Percentiles rank a stretch among this genome's conserved stretches.
phyloP scores from a whole-genome alignment of 2,888 invertebrate species.

The Morpho deidamia region DNA sequence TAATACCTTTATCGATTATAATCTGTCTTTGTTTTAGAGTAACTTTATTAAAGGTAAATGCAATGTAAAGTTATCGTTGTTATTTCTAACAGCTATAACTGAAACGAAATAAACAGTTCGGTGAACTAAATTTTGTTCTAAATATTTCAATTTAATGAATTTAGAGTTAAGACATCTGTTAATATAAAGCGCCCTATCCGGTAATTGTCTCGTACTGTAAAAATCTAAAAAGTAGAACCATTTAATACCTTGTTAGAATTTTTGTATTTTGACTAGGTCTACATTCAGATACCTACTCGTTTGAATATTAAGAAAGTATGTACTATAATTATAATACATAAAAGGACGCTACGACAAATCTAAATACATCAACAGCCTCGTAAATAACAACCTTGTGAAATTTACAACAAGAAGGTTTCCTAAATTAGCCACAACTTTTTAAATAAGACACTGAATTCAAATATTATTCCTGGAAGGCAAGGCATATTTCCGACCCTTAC shows the following conservation, averaged over 20 bases:
- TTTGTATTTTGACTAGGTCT: not conserved
- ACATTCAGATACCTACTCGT: not conserved
- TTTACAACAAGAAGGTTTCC: constrained; percentile 41
- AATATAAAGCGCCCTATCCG: no score
- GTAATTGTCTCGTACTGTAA: no score
- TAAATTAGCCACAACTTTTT: constrained; percentile 60
- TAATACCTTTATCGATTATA: no score
- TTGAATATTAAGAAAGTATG: not conserved
- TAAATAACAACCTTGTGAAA: constrained; percentile 54
- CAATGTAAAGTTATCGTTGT: no score
- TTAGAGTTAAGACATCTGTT: no score
- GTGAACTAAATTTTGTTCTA: no score
- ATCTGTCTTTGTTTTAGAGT: no score
- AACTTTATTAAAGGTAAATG: no score
- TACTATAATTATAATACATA: constrained; percentile 22
- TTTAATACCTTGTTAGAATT: not conserved
- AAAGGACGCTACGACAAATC: constrained; percentile 25
- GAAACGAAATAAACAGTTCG: no score
- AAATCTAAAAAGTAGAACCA: not conserved
- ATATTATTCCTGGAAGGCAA: constrained; percentile 46
- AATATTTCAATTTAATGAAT: no score
- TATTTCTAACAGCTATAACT: no score
- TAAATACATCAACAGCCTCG: constrained; percentile 56
- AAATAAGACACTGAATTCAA: constrained; percentile 59
- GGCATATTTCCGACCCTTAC: constrained; percentile 8